These are phyloP conservation scores for Protodeltote pygarga DNA, from an alignment of 2,888 invertebrate genomes.

Conservation along the genomic window DNA sequence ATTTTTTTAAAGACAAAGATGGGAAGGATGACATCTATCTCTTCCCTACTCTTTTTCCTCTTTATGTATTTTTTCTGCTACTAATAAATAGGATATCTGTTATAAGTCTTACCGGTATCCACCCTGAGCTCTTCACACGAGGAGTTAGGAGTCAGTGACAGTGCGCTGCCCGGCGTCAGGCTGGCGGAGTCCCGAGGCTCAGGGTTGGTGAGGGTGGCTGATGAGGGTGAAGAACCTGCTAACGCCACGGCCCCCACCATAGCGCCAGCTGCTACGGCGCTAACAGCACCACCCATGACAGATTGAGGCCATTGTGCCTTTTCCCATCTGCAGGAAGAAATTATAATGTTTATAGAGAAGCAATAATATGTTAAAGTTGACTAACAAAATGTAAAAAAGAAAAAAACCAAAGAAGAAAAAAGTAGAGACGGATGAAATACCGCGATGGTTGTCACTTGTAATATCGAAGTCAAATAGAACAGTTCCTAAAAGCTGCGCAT, in stretches of 20 bases:
- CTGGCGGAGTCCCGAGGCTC: conserved; percentile 86
- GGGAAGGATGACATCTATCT: not conserved
- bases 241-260: conserved; percentile 82
- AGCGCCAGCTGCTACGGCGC: conserved; percentile 77
- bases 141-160: conserved; percentile 90
- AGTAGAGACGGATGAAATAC: too few species aligned
- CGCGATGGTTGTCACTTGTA: too few species aligned
- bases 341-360: too few species aligned
- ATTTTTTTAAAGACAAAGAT: too few species aligned
- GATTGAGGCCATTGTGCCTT: conserved; percentile 88
- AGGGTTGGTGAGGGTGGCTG: conserved; percentile 66
- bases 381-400: too few species aligned
- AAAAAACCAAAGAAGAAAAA: too few species aligned
- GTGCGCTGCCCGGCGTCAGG: conserved; percentile 87
- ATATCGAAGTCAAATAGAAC: too few species aligned
- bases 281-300: conserved; percentile 76
- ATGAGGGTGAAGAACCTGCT: conserved; percentile 80
- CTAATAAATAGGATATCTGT: too few species aligned
- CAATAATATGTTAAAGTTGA: too few species aligned
- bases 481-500: too few species aligned
- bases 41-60: too few species aligned
- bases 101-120: conserved; percentile 68
- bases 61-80: too few species aligned
- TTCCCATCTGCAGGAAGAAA: conserved; percentile 90
- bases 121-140: conserved; percentile 90